Evolutionary conservation across 1,140 invertebrate species (phyloP).

Genomic region (Rhizoglyphus robini): DNA sequence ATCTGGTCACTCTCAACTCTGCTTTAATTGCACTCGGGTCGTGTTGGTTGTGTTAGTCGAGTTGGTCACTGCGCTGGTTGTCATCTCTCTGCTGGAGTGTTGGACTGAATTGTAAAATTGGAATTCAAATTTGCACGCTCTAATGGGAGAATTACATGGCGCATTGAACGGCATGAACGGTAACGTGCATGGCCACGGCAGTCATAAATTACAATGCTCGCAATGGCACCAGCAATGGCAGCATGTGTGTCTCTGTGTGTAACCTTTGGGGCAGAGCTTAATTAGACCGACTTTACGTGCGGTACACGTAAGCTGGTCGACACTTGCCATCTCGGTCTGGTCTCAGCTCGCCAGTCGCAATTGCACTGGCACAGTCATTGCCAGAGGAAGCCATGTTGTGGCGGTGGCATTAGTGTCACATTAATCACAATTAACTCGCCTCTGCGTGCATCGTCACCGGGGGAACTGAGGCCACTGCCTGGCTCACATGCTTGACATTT

Average conservation of each 20-base stretch:
- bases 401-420: conserved; percentile 15
- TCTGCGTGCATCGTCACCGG: conserved; percentile 2
- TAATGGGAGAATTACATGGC: too few species aligned
- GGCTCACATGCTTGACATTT: background rate
- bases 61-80: too few species aligned
- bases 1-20: too few species aligned
- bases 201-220: conserved; percentile 5
- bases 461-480: background rate
- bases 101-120: too few species aligned
- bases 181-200: too few species aligned
- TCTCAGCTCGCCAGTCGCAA: background rate
- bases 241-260: background rate
- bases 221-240: background rate
- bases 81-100: too few species aligned
- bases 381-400: background rate
- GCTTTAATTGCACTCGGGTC: too few species aligned
- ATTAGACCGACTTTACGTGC: background rate
- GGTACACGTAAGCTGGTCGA: background rate
- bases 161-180: too few species aligned
- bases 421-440: conserved; percentile 15
- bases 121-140: too few species aligned
- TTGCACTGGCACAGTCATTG: background rate
- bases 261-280: background rate
- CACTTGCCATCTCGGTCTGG: background rate
- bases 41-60: too few species aligned